phyloP scores from a whole-genome alignment of 2,113 vertebrate genomes.

The Lanius ludovicianus region DNA sequence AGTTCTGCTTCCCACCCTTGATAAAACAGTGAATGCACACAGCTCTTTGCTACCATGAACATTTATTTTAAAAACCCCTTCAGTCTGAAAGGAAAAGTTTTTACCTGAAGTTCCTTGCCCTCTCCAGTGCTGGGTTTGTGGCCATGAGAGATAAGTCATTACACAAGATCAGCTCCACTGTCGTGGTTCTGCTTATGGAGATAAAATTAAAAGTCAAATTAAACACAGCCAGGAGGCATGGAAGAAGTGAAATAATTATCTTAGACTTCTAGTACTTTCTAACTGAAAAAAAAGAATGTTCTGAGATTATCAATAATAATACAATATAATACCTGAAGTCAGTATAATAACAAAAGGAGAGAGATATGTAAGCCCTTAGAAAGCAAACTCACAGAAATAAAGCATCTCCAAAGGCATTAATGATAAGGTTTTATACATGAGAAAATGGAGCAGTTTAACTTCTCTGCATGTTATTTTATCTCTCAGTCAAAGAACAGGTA shows the following conservation, averaged over 20 bases:
- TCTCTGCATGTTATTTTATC: not conserved
- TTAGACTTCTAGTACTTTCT: not conserved
- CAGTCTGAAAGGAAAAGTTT: not conserved
- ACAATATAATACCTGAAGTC: not conserved
- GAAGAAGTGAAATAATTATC: constrained; percentile 6
- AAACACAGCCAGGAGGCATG: not conserved
- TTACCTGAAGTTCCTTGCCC: not conserved
- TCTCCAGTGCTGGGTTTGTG: not conserved
- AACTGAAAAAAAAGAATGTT: not conserved
- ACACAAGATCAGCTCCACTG: not conserved
- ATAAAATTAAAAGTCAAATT: constrained; percentile 19
- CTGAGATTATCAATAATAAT: not conserved
- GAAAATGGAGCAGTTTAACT: not conserved
- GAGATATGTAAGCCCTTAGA: not conserved
- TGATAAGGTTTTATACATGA: not conserved
- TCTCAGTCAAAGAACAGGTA: not conserved
- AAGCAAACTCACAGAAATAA: not conserved
- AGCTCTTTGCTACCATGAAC: not conserved
- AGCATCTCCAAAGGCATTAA: not conserved
- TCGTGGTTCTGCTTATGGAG: not conserved
- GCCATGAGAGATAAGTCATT: not conserved
- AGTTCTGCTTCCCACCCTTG: not conserved
- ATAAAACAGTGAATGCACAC: not conserved
- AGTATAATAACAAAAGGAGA: not conserved
- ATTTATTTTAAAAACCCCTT: not conserved